These are phyloP conservation scores for Tetragonula clypearis DNA, from an alignment of 1,140 invertebrate species.

Conservation along the genomic window DNA sequence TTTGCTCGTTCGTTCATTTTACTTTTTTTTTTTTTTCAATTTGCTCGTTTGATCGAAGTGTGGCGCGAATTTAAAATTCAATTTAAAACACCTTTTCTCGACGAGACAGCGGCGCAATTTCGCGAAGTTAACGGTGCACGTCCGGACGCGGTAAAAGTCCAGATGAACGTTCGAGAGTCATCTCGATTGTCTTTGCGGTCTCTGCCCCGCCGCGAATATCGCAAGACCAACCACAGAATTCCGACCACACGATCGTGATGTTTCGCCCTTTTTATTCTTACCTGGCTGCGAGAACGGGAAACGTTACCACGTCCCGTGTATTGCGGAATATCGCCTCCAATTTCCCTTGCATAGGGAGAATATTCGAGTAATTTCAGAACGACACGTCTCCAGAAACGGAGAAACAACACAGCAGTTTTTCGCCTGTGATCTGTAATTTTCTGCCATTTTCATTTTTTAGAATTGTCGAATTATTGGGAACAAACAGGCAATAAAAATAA, in stretches of 20 bases:
- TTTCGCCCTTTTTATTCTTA: slow-evolving; percentile 35
- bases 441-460: neutral
- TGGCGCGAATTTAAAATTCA: neutral
- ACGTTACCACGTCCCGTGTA: slow-evolving; percentile 5
- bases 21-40: neutral
- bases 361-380: neutral
- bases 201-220: slow-evolving; percentile 34
- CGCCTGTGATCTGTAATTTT: neutral
- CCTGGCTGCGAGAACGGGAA: neutral
- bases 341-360: neutral
- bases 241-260: slow-evolving; percentile 47
- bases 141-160: slow-evolving; percentile 27
- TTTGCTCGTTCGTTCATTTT: neutral
- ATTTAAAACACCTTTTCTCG: neutral
- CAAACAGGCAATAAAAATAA: no score
- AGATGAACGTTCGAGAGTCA: slow-evolving; percentile 32
- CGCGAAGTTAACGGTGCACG: slow-evolving; percentile 37
- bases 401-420: neutral
- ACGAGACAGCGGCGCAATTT: neutral
- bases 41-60: neutral
- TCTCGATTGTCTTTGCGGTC: slow-evolving; percentile 55
- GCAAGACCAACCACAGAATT: slow-evolving; percentile 42
- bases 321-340: neutral
- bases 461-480: no score
- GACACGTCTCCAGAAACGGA: neutral